These are phyloP conservation scores for Rallus limicola DNA, from an alignment of 2,113 vertebrate species.

Conservation along the genomic window DNA sequence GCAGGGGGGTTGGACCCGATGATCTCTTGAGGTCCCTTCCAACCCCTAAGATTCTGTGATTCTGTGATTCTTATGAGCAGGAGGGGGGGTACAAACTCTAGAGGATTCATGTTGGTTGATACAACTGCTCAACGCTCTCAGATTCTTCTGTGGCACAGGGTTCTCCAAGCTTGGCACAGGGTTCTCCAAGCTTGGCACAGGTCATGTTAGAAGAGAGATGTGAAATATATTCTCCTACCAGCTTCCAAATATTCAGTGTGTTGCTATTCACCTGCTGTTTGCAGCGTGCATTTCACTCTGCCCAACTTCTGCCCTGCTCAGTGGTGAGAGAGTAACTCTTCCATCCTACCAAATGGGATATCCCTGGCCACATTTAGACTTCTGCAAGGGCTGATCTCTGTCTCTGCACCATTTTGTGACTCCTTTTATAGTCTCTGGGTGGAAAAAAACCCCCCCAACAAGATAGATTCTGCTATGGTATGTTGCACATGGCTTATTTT, in stretches of 20 bases:
- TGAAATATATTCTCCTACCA: background rate
- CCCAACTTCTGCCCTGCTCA: background rate
- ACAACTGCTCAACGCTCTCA: background rate
- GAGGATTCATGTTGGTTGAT: background rate
- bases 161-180: background rate
- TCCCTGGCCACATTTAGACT: background rate
- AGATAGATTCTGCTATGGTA: background rate
- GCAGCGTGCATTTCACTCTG: background rate
- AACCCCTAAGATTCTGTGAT: no score
- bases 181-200: background rate
- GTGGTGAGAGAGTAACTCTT: background rate
- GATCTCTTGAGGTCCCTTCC: no score
- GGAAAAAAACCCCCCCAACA: background rate
- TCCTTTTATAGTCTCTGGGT: background rate
- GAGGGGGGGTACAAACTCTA: background rate
- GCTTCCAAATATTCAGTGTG: background rate
- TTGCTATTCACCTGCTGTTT: background rate
- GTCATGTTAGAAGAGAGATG: background rate
- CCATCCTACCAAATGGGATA: background rate
- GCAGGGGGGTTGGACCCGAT: no score
- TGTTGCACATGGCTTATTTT: background rate
- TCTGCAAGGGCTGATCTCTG: background rate
- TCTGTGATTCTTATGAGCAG: no score
- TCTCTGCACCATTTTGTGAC: background rate
- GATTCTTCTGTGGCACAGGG: background rate